Percentiles rank a stretch among this genome's conserved stretches.
Evolutionary conservation across 2,797 vertebrate species (phyloP).

Genomic region (Eremophila alpestris): DNA sequence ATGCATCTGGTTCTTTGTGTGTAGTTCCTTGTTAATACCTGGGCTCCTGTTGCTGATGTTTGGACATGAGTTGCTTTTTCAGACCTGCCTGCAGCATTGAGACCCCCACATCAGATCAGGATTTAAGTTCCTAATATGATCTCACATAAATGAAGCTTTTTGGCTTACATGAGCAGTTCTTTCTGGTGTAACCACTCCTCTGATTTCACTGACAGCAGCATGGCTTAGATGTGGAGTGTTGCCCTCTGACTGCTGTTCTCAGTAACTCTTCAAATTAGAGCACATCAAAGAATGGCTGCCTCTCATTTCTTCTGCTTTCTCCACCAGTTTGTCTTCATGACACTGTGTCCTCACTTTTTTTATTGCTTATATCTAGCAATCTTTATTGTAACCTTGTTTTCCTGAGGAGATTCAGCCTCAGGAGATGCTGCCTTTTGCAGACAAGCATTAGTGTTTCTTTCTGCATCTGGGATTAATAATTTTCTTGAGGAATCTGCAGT

Average conservation of each 20-base stretch:
- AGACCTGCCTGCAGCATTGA: not conserved
- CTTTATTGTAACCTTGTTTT: not conserved
- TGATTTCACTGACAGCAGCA: not conserved
- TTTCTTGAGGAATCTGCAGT: not conserved
- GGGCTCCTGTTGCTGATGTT: not conserved
- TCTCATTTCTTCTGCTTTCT: conserved; percentile 6
- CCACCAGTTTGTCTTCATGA: conserved; percentile 8
- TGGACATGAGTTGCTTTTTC: not conserved
- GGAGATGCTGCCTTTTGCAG: not conserved
- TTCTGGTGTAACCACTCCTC: not conserved
- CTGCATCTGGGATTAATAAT: not conserved
- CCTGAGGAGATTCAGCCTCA: not conserved
- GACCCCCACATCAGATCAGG: not conserved
- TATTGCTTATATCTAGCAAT: not conserved
- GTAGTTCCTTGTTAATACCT: not conserved
- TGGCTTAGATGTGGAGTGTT: not conserved
- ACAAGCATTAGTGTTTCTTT: not conserved
- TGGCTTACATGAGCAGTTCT: not conserved
- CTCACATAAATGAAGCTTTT: not conserved
- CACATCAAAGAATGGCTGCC: conserved; percentile 4
- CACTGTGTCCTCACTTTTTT: not conserved
- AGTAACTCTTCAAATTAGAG: conserved; percentile 36
- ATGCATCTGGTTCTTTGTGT: not conserved
- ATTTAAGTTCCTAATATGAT: not conserved
- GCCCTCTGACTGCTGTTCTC: conserved; percentile 19